Evolutionary conservation across 1,140 invertebrate species (phyloP), one percentile per base, ranked within the genome.

Genomic region (Gerris buenoi): DNA sequence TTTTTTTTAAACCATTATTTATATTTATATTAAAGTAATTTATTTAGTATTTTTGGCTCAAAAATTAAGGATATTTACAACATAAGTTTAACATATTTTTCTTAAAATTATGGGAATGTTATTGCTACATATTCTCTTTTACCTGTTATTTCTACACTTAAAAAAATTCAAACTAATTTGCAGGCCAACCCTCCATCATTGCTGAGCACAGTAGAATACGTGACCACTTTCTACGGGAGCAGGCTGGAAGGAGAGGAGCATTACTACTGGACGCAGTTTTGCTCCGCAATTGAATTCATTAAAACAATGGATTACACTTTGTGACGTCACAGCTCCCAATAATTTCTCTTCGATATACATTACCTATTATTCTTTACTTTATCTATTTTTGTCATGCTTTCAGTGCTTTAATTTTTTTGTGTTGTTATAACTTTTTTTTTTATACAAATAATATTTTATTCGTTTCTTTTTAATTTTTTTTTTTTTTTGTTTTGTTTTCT

Each of bases 251-350:
- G 96, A 33, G 93, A 97, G 79, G 91, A 96, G 75, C 88, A 91
- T 74, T 99, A 98, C 79, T 97, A 95, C 87, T 99, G 96, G 96
- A 96, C 93, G 57, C 95, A 98, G 76, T 98, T 98, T 77, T 91
- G 89, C 71, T 90, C 94, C 0, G 93, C 94, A 13, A 90, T 98
- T 29, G 93, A 97, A 79, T 97, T 96, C 79, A 97, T 98, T 72
- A 99, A 99, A 81, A 97, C 91, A 60, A 95, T 98, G 93, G 91
- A 93, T 77, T 93, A 91, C 78, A 75, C 27, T 46, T n/a, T 25
- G 15, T 22, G 58, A 60, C 58, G 58, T 60, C 58, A 15, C 58
- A 15, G 5, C 58, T 25, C 15, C 5, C 5, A 60, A 10, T 25
- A 60, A 60, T 60, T 22, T 60, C 5, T 60, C 58, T 22, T 60